A percentile compares a stretch with the other conserved stretches of the same genome.
Conservation (phyloP, 2,888 invertebrate species). For the Scelioninae gen. 1 region DNA sequence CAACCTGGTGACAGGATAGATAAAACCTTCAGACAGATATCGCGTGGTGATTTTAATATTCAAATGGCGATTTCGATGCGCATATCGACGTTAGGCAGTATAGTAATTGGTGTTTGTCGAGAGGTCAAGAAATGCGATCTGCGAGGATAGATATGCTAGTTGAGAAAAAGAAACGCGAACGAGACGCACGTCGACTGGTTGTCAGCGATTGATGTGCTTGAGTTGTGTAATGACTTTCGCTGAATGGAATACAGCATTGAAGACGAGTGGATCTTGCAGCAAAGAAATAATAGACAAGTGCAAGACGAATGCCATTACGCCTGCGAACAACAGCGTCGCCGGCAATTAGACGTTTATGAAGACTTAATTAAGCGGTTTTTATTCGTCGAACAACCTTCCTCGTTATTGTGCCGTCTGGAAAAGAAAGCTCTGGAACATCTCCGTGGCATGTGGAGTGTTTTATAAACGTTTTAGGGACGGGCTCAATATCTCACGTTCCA, state of each 20-base stretch:
- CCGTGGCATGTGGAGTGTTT: constrained; percentile 54
- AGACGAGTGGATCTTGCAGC: constrained; percentile 16
- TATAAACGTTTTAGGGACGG: constrained; percentile 62
- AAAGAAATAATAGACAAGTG: constrained; percentile 34
- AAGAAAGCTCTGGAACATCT: constrained; percentile 27
- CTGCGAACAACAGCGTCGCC: not conserved
- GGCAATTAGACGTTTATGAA: constrained; percentile 24
- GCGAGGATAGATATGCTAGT: constrained; percentile 35
- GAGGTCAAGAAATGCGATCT: constrained; percentile 49
- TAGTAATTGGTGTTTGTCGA: constrained; percentile 47
- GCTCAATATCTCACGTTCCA: constrained; percentile 53
- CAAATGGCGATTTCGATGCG: constrained; percentile 53
- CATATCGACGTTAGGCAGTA: constrained; percentile 14
- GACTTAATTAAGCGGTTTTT: constrained; percentile 41
- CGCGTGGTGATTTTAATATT: constrained; percentile 36
- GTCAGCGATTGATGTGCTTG: constrained; percentile 61
- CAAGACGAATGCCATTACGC: constrained; percentile 27
- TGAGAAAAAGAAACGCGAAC: constrained; percentile 30
- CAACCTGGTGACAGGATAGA: constrained; percentile 23
- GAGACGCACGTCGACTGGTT: constrained; percentile 42
- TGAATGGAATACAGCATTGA: constrained; percentile 20
- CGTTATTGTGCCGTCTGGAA: constrained; percentile 14
- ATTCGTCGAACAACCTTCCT: constrained; percentile 2
- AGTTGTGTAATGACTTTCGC: constrained; percentile 41
- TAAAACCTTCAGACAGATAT: constrained; percentile 15